Conservation (phyloP, 2,888 invertebrate genomes). For the Nemapogon koenigi region DNA sequence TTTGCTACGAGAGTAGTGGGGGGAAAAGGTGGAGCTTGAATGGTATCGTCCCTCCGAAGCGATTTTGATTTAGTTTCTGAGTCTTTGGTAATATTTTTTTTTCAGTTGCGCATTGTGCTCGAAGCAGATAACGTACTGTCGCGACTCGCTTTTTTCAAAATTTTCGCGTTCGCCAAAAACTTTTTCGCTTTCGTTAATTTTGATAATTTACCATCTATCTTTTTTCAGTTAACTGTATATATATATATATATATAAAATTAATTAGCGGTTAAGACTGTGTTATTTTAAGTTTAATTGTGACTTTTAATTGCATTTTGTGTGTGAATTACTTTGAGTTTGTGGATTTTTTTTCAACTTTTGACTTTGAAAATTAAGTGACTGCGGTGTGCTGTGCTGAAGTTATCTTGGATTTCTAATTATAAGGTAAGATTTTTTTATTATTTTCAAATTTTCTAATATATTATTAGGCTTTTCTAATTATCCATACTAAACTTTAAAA, state of each 20-base stretch:
- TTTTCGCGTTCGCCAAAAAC: constrained; percentile 17
- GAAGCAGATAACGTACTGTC: constrained; percentile 40
- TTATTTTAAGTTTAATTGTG: constrained; percentile 1
- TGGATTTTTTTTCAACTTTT: constrained; percentile 1
- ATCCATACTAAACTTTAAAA: too few species aligned
- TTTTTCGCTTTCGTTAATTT: constrained; percentile 36
- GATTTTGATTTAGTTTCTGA: constrained; percentile 65
- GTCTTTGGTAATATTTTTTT: constrained; percentile 56
- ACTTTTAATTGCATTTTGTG: constrained; percentile 5
- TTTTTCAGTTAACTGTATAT: constrained; percentile 14
- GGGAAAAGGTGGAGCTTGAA: constrained; percentile 57
- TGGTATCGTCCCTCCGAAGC: constrained; percentile 60
- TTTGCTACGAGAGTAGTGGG: constrained; percentile 54
- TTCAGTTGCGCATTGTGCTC: constrained; percentile 59
- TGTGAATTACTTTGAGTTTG: constrained; percentile 3
- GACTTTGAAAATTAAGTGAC: constrained; percentile 4
- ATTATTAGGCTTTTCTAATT: not conserved
- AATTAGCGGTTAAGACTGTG: constrained; percentile 1
- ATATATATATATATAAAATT: not conserved
- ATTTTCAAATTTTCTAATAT: not conserved
- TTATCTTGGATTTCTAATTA: constrained; percentile 2
- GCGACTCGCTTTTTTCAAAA: not conserved
- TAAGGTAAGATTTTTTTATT: constrained; percentile 4
- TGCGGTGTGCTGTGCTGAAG: not conserved
- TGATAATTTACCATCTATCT: constrained; percentile 21